Percentiles rank a stretch among this genome's conserved stretches.
phyloP scores from a whole-genome alignment of 2,888 invertebrate species.

The Agriopis marginaria region DNA sequence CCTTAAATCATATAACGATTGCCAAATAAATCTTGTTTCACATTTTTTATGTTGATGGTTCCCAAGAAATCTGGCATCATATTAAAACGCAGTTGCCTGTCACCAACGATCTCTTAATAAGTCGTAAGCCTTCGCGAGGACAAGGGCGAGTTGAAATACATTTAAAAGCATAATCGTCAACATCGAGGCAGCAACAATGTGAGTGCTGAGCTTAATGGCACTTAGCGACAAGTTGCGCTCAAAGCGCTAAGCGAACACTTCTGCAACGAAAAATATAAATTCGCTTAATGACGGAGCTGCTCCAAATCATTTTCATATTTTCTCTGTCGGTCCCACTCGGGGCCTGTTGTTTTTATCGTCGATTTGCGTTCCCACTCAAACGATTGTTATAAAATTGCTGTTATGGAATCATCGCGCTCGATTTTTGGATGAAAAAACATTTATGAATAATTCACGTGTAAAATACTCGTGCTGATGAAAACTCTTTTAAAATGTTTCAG shows the following conservation, averaged over 20 bases:
- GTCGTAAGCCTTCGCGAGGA: conserved; percentile 23
- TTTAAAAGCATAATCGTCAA: conserved; percentile 47
- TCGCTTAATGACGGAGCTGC: conserved; percentile 65
- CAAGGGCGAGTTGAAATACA: conserved; percentile 39
- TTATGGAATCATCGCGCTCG: conserved; percentile 23
- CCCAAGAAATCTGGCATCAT: background rate
- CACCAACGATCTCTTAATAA: conserved; percentile 25
- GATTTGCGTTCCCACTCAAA: conserved; percentile 31
- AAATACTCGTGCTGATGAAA: conserved; percentile 20
- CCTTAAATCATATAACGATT: too few species aligned
- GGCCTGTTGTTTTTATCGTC: conserved; percentile 38
- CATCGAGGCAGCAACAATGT: conserved; percentile 50
- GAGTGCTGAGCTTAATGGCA: conserved; percentile 60
- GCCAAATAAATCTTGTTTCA: background rate
- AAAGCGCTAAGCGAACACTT: conserved; percentile 53
- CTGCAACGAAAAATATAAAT: conserved; percentile 66
- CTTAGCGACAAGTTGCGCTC: conserved; percentile 65
- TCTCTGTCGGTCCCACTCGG: conserved; percentile 33
- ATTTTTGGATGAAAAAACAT: conserved; percentile 21
- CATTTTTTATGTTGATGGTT: background rate
- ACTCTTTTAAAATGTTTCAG: too few species aligned
- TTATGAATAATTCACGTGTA: conserved; percentile 32
- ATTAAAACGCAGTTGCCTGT: conserved; percentile 15
- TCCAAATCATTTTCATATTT: conserved; percentile 65
- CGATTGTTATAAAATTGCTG: conserved; percentile 34